These are phyloP conservation scores for Dryobotodes eremita DNA, from an alignment of 2,888 invertebrate species.

Conservation along the genomic window DNA sequence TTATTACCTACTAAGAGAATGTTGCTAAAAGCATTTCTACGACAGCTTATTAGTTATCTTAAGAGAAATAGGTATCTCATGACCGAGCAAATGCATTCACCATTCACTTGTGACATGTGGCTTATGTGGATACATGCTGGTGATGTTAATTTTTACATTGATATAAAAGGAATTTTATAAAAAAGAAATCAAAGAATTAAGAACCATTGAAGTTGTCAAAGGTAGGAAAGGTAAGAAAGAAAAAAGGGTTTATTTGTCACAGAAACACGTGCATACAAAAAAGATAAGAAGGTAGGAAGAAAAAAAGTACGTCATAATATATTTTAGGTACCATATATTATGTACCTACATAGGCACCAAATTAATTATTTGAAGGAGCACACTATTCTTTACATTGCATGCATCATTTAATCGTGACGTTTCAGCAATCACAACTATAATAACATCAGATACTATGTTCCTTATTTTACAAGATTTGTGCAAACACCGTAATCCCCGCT, in stretches of 20 bases:
- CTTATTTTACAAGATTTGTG: background rate
- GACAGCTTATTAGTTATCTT: background rate
- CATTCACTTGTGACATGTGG: background rate
- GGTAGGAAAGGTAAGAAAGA: no score
- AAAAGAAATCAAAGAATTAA: background rate
- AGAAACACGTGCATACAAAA: no score
- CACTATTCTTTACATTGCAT: no score
- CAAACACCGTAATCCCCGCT: background rate
- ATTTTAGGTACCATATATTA: no score
- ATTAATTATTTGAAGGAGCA: no score
- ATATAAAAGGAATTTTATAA: no score
- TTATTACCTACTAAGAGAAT: slow-evolving; percentile 8
- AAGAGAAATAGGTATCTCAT: background rate
- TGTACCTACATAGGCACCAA: no score
- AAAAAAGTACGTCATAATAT: no score
- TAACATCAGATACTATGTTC: background rate
- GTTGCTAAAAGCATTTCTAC: slow-evolving; percentile 15
- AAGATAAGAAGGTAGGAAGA: no score
- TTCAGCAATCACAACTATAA: background rate
- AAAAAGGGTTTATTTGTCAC: no score
- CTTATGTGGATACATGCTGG: background rate
- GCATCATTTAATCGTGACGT: no score
- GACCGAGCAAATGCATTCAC: background rate
- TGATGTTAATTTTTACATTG: no score
- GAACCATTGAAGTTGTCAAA: background rate